A percentile compares a stretch with the other conserved stretches of the same genome.
These are phyloP conservation scores for Trogon surrucura DNA, from an alignment of 2,113 vertebrate genomes.

Conservation along the genomic window DNA sequence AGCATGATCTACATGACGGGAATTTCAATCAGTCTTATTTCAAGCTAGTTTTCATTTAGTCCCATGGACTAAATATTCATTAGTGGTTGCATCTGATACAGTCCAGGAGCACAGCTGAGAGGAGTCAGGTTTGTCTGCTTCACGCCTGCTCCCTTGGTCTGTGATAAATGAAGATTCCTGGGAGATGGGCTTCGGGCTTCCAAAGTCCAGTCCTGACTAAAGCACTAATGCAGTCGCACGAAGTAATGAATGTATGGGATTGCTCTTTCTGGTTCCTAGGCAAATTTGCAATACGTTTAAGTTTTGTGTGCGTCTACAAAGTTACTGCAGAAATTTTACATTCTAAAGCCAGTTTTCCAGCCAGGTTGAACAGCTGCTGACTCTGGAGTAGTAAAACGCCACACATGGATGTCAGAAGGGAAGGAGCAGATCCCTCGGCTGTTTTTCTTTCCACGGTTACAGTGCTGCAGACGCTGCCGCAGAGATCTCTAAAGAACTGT, in stretches of 20 bases:
- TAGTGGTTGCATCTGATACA: not conserved
- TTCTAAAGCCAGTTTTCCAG: not conserved
- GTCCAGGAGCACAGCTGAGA: not conserved
- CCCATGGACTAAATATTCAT: not conserved
- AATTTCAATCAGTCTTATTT: not conserved
- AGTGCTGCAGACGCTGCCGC: not conserved
- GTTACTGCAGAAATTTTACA: not conserved
- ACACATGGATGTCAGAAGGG: not conserved
- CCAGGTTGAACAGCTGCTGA: not conserved
- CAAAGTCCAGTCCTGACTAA: not conserved
- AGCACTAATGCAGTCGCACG: not conserved
- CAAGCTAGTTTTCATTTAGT: not conserved
- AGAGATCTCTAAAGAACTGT: not conserved
- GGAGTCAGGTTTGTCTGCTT: not conserved
- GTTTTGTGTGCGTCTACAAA: not conserved
- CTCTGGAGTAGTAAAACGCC: not conserved
- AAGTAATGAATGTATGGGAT: fast-evolving
- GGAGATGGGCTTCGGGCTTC: not conserved
- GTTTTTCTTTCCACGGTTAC: not conserved
- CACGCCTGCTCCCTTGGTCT: not conserved
- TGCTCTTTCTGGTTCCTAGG: not conserved
- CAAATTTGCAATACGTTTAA: not conserved
- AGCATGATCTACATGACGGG: not conserved
- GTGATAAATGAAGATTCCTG: not conserved
- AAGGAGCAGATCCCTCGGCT: not conserved